Conservation (phyloP, 1,140 invertebrate genomes). For the roundworm (Caenorhabditis elegans) region DNA sequence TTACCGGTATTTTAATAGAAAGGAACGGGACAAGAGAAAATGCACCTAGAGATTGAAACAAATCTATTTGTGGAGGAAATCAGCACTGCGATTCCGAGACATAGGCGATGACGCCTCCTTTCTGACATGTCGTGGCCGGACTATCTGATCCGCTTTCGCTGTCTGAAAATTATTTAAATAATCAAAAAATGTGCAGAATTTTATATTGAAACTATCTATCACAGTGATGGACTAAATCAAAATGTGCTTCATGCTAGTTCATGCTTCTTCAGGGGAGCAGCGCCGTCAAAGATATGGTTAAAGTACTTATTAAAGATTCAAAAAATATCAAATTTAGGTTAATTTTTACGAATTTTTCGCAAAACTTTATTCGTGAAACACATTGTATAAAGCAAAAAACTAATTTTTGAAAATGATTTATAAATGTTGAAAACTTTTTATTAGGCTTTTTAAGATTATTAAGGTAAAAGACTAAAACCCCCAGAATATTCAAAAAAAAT, state of each 20-base stretch:
- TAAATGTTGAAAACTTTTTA: too few relatives aligned
- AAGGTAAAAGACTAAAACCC: too few relatives aligned
- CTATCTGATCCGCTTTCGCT: conserved; percentile 30
- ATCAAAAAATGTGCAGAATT: not conserved
- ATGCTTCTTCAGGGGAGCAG: too few relatives aligned
- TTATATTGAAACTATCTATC: not conserved
- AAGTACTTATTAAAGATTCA: too few relatives aligned
- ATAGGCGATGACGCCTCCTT: not conserved
- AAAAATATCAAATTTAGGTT: too few relatives aligned
- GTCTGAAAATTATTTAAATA: not conserved
- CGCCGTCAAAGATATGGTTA: too few relatives aligned
- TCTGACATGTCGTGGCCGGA: conserved; percentile 26
- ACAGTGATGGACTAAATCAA: not conserved
- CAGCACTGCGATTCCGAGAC: conserved; percentile 28
- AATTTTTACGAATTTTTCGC: too few relatives aligned
- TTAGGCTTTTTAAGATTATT: too few relatives aligned
- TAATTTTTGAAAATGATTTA: too few relatives aligned
- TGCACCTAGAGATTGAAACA: not conserved
- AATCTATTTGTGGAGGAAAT: not conserved
- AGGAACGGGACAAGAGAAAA: conserved; percentile 1
- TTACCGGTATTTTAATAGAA: not conserved
- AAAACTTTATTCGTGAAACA: too few relatives aligned
- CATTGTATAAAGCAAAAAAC: too few relatives aligned
- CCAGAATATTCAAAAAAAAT: too few relatives aligned
- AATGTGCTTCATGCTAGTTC: not conserved